Base-by-base conservation (phyloP, 2,113 vertebrate species). In the Rallus limicola region DNA sequence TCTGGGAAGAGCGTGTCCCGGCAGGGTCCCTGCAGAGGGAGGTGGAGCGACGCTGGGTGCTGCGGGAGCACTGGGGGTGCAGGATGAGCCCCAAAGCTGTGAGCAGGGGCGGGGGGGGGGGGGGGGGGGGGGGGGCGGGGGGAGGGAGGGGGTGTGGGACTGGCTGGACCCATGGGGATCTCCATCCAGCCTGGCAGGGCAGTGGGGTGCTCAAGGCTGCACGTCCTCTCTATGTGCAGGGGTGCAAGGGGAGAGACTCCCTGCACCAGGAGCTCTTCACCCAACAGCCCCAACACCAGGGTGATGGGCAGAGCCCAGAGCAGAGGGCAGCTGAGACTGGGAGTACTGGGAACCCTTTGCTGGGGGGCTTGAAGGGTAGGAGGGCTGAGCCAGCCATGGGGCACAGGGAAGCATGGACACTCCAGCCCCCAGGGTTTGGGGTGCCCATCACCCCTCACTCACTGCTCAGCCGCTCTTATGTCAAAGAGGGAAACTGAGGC, bases 401-500 rank as follows among this genome's bases (percentile, higher is more conserved):
- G 38, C 16, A 36, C 31, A 68, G n/a, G 24, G 56, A 17, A 36
- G 29, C 0, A 1, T 13, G 20, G 52, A 60, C 2, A 38, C 44
- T 11, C 23, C 42, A 10, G 20, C 24, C 24, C 29, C n/a, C 31
- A 4, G 72, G 19, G 8, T 31, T 29, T 25, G 64, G 62, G 58
- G 26, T 4, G 33, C 1, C 0, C 2, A 2, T 55, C 68, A 7
- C 38, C 36, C 60, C n/a, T 18, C 2, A 0, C 64, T 70, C 4
- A 0, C 65, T 60, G 59, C 67, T 79, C 53, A 15, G 72, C 55
- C 56, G 20, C 62, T 36, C 38, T 40, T 48, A n/a, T 28, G 1
- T 2, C 31, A 31, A 34, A 23, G 46, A 23, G 70, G 71, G 67
- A 85, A 93, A 89, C 67, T 48, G 67, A 88, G 67, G 55, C 53